phyloP scores from a whole-genome alignment of 2,888 invertebrate genomes.

The Mythimna vitellina region DNA sequence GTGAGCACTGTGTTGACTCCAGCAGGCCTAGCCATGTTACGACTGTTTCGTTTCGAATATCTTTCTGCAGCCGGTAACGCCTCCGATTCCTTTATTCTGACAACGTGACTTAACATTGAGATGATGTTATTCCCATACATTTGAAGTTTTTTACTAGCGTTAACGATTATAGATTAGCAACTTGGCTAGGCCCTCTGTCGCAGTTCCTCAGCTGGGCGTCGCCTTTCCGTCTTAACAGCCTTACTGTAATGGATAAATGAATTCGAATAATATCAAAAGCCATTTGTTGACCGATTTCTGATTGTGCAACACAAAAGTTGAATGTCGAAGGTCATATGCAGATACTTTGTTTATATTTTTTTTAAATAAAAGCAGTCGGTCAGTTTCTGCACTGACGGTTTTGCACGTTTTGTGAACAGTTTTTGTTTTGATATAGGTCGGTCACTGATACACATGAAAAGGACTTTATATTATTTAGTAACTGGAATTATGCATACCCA shows the following conservation, averaged over 20 bases:
- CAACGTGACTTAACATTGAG: no score
- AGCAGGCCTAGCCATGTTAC: neutral
- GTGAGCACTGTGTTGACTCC: constrained; percentile 21
- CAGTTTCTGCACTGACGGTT: constrained; percentile 11
- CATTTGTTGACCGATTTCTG: constrained; percentile 45
- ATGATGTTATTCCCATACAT: no score
- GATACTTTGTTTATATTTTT: constrained; percentile 47
- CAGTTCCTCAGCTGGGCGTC: constrained; percentile 6
- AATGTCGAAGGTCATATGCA: constrained; percentile 59
- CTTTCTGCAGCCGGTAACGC: no score
- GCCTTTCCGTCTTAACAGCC: constrained; percentile 45
- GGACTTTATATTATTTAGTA: no score
- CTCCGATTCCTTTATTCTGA: no score
- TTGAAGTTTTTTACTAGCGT: no score
- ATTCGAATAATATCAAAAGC: constrained; percentile 48
- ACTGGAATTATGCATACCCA: no score
- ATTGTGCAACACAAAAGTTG: constrained; percentile 57
- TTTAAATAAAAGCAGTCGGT: constrained; percentile 34
- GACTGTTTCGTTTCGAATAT: no score
- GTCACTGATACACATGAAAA: no score
- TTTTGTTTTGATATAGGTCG: constrained; percentile 35
- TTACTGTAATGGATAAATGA: constrained; percentile 36
- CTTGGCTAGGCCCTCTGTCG: neutral
- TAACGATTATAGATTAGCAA: no score
- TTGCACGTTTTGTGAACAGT: constrained; percentile 20